These are phyloP conservation scores for Branchinecta lindahli DNA, from an alignment of 1,140 invertebrate genomes.

Conservation along the genomic window DNA sequence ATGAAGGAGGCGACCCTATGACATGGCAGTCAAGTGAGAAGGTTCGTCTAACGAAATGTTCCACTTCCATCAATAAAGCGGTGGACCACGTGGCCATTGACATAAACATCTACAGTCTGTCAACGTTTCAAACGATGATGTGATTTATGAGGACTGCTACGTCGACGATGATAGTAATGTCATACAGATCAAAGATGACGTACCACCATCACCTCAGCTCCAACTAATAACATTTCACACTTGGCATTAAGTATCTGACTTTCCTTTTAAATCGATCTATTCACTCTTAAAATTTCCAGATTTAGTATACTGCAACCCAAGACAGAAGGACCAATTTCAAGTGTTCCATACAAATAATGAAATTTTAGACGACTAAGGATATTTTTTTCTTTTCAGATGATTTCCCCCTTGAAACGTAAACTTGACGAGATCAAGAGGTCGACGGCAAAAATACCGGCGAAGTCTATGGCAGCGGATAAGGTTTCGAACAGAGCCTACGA, in stretches of 20 bases:
- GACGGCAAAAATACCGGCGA: not conserved
- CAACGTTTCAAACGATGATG: too few species aligned
- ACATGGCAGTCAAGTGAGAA: too few species aligned
- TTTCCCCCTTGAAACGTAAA: conserved; percentile 8
- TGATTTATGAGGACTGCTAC: too few species aligned
- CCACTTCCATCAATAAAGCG: too few species aligned
- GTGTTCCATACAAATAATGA: not conserved
- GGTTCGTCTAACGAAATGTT: too few species aligned
- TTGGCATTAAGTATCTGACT: conserved; percentile 5
- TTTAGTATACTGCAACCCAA: not conserved
- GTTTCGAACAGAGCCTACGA: conserved; percentile 4
- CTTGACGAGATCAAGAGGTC: not conserved
- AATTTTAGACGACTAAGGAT: conserved; percentile 1
- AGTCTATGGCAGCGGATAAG: conserved; percentile 4
- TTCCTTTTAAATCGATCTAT: conserved; percentile 2
- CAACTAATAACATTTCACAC: too few species aligned
- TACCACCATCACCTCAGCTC: too few species aligned
- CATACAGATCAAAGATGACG: too few species aligned
- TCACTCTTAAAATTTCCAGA: conserved; percentile 6
- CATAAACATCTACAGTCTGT: too few species aligned
- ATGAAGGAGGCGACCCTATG: too few species aligned
- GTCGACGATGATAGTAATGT: too few species aligned
- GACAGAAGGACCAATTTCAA: conserved; percentile 9
- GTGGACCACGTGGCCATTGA: too few species aligned
- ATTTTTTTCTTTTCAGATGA: conserved; percentile 1